These are phyloP conservation scores for Chelon labrosus DNA, from an alignment of 2,797 vertebrate genomes.

Conservation along the genomic window DNA sequence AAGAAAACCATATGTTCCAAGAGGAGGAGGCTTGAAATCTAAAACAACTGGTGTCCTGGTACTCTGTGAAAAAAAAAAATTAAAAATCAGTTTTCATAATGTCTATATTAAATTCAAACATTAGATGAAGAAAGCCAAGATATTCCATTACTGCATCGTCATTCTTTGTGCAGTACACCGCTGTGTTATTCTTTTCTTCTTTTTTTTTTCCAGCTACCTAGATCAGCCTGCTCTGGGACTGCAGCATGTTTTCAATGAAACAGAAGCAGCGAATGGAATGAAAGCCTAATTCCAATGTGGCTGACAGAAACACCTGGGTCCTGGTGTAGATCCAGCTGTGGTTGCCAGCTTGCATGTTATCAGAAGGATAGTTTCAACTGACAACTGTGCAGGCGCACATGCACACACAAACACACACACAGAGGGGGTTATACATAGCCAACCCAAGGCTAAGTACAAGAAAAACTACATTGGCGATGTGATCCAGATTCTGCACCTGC, in stretches of 20 bases:
- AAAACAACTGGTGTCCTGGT: neutral
- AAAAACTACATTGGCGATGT: constrained; percentile 27
- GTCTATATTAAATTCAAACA: neutral
- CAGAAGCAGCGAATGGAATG: constrained; percentile 18
- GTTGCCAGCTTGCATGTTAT: constrained; percentile 33
- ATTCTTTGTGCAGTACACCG: neutral
- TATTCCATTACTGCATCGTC: neutral
- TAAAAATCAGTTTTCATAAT: constrained; percentile 9
- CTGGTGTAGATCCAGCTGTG: constrained; percentile 56
- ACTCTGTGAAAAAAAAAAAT: neutral
- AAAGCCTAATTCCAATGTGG: constrained; percentile 38
- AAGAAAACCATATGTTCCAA: neutral
- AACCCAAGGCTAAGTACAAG: neutral
- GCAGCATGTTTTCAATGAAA: constrained; percentile 25
- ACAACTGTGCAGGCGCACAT: constrained; percentile 18
- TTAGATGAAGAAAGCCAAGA: neutral
- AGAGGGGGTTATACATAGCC: neutral
- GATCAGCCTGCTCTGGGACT: constrained; percentile 10
- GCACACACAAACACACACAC: constrained; percentile 2
- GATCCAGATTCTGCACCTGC: constrained; percentile 44
- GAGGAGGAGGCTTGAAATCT: neutral
- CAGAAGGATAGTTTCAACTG: constrained; percentile 21
- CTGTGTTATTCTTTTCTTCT: constrained; percentile 6
- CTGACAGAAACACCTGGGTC: constrained; percentile 65
- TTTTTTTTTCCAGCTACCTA: neutral